Base-by-base conservation (phyloP, 2,888 invertebrate species). In the Platycheirus albimanus region DNA sequence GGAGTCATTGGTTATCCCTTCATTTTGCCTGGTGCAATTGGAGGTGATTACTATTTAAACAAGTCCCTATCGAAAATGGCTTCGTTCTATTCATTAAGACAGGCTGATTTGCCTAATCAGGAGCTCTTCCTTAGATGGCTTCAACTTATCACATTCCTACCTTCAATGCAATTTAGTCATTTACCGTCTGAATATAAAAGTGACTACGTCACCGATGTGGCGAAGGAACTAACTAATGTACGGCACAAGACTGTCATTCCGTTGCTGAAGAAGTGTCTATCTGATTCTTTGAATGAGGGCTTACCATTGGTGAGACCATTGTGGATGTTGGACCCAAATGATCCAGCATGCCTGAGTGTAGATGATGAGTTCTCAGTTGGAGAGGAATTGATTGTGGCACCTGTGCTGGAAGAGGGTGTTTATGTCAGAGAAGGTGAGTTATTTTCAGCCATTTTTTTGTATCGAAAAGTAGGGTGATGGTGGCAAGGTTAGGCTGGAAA, bases 1-100 rank as follows among this genome's bases (percentile, higher is more conserved):
- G 98, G 98, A 0, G 93, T 98, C 19, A 94, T 97, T 58, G 99
- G 99, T 0, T 98, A 96, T 90, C 98, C 98, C 0, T 98, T 98
- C 87, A 93, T 98, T 47, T 94, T 98, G 92, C 97, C 98, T 0
- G 98, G 98, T 0, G 96, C 98, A 3, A 96, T 99, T 0, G 99
- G 99, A 0, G 99, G 98, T 0, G 97, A 97, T 87, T 95, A 95
- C 45, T 93, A 94, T 56, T 92, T 94, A 83, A 93, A 94, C 2
- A 87, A 86, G 1, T 84, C 87, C 3, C 76, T 88, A 10, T 92
- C 92, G 1, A 90, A 90, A 86, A 90, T 91, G 89, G 80, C 89
- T 6, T 88, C 93, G 15, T 93, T 93, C 76, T 93, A 92, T 87
- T 89, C 91, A 83, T 91, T 92, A 56, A 92, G 90, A 75, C 92